Conservation (phyloP, 2,113 vertebrate species). For the Salvelinus fontinalis region DNA sequence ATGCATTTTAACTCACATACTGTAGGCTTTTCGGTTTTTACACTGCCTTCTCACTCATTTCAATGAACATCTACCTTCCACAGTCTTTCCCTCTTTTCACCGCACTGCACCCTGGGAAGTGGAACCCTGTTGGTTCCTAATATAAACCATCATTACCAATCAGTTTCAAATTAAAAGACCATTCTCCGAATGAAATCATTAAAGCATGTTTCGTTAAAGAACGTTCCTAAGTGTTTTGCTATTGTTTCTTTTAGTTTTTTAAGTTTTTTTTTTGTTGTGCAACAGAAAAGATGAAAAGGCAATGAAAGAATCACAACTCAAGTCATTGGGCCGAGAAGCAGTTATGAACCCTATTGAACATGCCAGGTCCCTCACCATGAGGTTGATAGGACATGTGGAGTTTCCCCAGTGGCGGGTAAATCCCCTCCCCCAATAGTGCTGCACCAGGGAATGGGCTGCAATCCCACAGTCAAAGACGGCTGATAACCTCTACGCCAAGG, state of each 20-base stretch:
- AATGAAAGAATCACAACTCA: conserved; percentile 69
- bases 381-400: conserved; percentile 65
- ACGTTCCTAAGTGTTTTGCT: conserved; percentile 33
- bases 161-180: conserved; percentile 47
- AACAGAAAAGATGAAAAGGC: conserved; percentile 80
- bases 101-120: conserved; percentile 69
- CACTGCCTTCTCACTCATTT: conserved; percentile 82
- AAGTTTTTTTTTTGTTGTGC: conserved; percentile 57
- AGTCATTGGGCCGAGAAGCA: conserved; percentile 72
- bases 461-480: conserved; percentile 82
- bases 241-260: conserved; percentile 36
- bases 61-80: conserved; percentile 61
- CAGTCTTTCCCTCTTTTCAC: conserved; percentile 78
- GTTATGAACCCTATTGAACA: conserved; percentile 87
- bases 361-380: conserved; percentile 63
- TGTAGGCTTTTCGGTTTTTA: conserved; percentile 73
- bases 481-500: conserved; percentile 73
- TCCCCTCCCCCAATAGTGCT: conserved; percentile 56
- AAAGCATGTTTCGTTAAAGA: conserved; percentile 36
- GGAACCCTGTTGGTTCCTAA: conserved; percentile 43
- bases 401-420: conserved; percentile 52
- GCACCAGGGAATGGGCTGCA: conserved; percentile 79
- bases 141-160: conserved; percentile 44
- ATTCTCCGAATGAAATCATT: conserved; percentile 42
- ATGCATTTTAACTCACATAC: conserved; percentile 71